Evolutionary conservation across 2,888 invertebrate species (phyloP).

Genomic region (Nipponacmea schrenckii): DNA sequence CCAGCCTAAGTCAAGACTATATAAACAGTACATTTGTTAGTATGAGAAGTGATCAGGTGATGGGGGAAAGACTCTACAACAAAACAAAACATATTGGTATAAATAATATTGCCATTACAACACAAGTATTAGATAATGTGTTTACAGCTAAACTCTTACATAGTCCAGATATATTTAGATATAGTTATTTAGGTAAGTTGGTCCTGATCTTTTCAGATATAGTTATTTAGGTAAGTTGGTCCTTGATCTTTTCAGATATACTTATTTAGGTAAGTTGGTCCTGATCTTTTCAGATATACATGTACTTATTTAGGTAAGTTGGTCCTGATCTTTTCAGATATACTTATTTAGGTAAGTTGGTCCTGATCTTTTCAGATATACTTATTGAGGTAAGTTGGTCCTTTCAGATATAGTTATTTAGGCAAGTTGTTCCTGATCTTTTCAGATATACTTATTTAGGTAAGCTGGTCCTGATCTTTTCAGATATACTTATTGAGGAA

Average conservation of each 20-base stretch:
- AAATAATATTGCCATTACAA: constrained; percentile 12
- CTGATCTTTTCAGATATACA: constrained; percentile 22
- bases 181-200: too few species aligned
- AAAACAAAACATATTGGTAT: neutral
- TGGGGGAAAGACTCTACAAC: neutral
- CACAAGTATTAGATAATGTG: neutral
- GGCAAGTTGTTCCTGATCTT: too few species aligned
- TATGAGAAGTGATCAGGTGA: neutral
- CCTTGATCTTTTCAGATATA: constrained; percentile 23
- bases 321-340: constrained; percentile 18
- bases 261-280: constrained; percentile 29
- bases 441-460: too few species aligned
- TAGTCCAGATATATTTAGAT: constrained; percentile 17
- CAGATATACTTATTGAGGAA: too few species aligned
- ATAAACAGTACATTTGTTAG: constrained; percentile 15
- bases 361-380: constrained; percentile 19
- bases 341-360: constrained; percentile 29
- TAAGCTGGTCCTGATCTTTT: too few species aligned
- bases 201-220: too few species aligned
- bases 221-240: constrained; percentile 20
- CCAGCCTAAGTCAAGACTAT: constrained; percentile 3
- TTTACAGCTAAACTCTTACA: constrained; percentile 16
- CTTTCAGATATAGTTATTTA: too few species aligned
- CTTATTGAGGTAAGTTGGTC: constrained; percentile 23
- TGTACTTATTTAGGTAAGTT: constrained; percentile 31